Evolutionary conservation across 1,140 invertebrate genomes (phyloP).

Genomic region (Helicoverpa zea): DNA sequence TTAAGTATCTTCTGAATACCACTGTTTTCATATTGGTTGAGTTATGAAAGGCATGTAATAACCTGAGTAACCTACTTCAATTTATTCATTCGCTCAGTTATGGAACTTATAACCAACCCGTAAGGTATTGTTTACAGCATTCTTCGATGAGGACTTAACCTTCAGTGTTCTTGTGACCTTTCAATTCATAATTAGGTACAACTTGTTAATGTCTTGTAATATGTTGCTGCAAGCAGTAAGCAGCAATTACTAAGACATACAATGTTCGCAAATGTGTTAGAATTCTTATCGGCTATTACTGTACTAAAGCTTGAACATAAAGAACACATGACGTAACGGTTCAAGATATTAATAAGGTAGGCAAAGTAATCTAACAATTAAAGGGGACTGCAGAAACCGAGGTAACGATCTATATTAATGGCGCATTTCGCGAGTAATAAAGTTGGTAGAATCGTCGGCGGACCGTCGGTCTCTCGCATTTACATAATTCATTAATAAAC

Average conservation of each 20-base stretch:
- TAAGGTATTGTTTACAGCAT: background rate
- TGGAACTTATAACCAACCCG: background rate
- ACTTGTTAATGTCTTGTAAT: slow-evolving; percentile 34
- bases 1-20: background rate
- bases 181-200: slow-evolving; percentile 29
- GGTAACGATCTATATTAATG: slow-evolving; percentile 65
- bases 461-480: slow-evolving; percentile 61
- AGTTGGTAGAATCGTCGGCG: slow-evolving; percentile 57
- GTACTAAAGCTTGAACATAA: slow-evolving; percentile 6
- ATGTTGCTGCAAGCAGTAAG: slow-evolving; percentile 16
- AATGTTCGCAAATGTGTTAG: slow-evolving; percentile 30
- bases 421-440: slow-evolving; percentile 65
- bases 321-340: slow-evolving; percentile 12
- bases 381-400: slow-evolving; percentile 56
- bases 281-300: slow-evolving; percentile 4
- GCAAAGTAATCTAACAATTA: slow-evolving; percentile 54
- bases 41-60: slow-evolving; percentile 7
- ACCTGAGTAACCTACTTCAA: background rate
- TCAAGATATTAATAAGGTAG: slow-evolving; percentile 29
- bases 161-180: slow-evolving; percentile 22
- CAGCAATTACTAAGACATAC: slow-evolving; percentile 7
- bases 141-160: background rate
- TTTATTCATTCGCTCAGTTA: background rate
- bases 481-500: slow-evolving; percentile 80
- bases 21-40: background rate